phyloP scores from a whole-genome alignment of 2,797 vertebrate genomes.

The Amblyopsis hoosieri region DNA sequence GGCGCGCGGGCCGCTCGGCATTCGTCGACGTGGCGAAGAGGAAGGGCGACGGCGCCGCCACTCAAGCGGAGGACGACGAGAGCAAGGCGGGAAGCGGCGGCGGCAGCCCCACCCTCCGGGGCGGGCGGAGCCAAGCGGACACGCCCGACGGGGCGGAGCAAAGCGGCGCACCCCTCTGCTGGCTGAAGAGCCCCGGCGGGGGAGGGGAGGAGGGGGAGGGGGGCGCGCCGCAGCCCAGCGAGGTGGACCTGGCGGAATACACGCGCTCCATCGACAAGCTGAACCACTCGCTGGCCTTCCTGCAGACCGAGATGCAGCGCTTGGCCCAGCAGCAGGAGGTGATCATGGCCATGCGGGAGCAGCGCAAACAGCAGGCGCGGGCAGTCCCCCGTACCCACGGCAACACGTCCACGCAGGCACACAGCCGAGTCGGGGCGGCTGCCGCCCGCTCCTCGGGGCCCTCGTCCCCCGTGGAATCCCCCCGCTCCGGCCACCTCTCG shows the following conservation, averaged over 20 bases:
- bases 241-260: conserved; percentile 91
- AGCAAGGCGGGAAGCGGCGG: conserved; percentile 45
- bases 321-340: conserved; percentile 95
- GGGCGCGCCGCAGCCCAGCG: conserved; percentile 63
- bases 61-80: conserved; percentile 82
- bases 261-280: conserved; percentile 95
- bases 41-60: conserved; percentile 85
- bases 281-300: conserved; percentile 89
- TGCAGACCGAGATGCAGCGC: conserved; percentile 97
- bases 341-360: conserved; percentile 96
- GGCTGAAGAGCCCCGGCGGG: conserved; percentile 80
- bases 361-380: conserved; percentile 87
- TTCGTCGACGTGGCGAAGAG: conserved; percentile 96
- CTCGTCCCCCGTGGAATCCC: conserved; percentile 86
- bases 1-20: conserved; percentile 94
- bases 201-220: conserved; percentile 67
- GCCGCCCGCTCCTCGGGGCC: conserved; percentile 84
- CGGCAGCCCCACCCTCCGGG: conserved; percentile 60
- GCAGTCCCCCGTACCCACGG: conserved; percentile 85
- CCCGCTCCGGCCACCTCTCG: conserved; percentile 84
- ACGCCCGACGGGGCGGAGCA: conserved; percentile 81
- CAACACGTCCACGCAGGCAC: conserved; percentile 89
- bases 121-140: conserved; percentile 80
- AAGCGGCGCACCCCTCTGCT: conserved; percentile 64
- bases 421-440: conserved; percentile 47